These are phyloP conservation scores for Peromyscus melanophrys DNA, from an alignment of 2,797 vertebrate species.

Conservation along the genomic window DNA sequence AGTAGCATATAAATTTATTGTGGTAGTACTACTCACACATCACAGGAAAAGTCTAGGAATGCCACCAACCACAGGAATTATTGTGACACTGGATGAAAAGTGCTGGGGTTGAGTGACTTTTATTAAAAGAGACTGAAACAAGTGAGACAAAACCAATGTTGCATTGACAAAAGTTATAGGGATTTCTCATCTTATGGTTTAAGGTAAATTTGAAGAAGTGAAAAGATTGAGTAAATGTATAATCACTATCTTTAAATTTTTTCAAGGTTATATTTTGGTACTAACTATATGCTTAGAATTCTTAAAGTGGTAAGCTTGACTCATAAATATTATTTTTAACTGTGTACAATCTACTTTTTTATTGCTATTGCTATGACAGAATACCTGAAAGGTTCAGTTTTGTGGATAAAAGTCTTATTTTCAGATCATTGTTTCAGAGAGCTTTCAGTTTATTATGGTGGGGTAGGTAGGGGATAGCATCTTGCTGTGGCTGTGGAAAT, in stretches of 20 bases:
- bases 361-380: neutral
- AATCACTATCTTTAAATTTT: neutral
- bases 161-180: neutral
- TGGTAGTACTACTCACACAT: neutral
- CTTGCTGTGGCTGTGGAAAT: neutral
- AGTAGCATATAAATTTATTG: neutral
- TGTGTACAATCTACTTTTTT: neutral
- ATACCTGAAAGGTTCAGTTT: neutral
- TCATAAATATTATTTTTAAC: neutral
- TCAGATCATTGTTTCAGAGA: too few relatives aligned
- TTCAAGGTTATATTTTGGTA: neutral
- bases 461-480: too few relatives aligned
- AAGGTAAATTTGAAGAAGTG: slow-evolving; percentile 24
- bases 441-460: too few relatives aligned
- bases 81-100: neutral
- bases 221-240: neutral
- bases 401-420: neutral
- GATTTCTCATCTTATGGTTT: neutral
- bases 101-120: neutral
- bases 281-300: neutral
- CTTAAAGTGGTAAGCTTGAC: neutral
- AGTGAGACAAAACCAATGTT: neutral
- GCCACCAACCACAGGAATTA: neutral
- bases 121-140: neutral
- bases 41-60: neutral